phyloP scores from a whole-genome alignment of 2,113 vertebrate species.

The Gnathonemus longibarbis region DNA sequence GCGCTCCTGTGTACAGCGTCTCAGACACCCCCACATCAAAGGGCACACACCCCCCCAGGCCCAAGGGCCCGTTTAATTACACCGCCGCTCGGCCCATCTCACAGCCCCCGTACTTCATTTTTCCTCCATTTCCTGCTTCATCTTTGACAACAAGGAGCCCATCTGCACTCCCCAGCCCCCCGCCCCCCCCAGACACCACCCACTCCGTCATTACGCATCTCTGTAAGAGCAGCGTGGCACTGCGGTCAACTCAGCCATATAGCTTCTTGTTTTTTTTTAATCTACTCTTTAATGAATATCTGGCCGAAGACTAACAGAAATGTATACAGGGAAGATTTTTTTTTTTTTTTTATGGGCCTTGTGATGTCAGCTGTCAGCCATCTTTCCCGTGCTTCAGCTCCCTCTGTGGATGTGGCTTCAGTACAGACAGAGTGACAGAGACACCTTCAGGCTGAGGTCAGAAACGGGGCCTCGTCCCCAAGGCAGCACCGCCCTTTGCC shows the following conservation, averaged over 20 bases:
- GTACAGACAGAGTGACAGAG: background rate
- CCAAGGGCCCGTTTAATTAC: conserved; percentile 17
- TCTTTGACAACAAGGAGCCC: background rate
- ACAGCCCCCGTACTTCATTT: background rate
- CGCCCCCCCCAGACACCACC: too few species aligned
- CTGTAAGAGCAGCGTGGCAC: background rate
- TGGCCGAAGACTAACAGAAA: background rate
- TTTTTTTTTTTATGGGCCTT: too few species aligned
- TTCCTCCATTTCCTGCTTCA: background rate
- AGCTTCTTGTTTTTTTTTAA: background rate
- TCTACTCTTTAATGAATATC: background rate
- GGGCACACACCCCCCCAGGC: background rate
- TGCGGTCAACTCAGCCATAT: background rate
- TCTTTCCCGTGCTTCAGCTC: background rate
- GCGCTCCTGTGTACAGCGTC: background rate
- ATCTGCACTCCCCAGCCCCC: background rate
- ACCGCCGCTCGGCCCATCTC: background rate
- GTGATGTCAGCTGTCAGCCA: too few species aligned
- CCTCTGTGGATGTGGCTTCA: background rate
- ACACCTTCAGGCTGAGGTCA: background rate
- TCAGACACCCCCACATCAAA: conserved; percentile 28
- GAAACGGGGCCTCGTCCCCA: background rate
- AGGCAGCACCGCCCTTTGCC: background rate
- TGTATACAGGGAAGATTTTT: too few species aligned
- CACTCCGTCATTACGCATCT: background rate